Percentiles rank a stretch among this genome's conserved stretches.
phyloP scores from a whole-genome alignment of 2,113 vertebrate genomes.

The Seriola rivoliana region DNA sequence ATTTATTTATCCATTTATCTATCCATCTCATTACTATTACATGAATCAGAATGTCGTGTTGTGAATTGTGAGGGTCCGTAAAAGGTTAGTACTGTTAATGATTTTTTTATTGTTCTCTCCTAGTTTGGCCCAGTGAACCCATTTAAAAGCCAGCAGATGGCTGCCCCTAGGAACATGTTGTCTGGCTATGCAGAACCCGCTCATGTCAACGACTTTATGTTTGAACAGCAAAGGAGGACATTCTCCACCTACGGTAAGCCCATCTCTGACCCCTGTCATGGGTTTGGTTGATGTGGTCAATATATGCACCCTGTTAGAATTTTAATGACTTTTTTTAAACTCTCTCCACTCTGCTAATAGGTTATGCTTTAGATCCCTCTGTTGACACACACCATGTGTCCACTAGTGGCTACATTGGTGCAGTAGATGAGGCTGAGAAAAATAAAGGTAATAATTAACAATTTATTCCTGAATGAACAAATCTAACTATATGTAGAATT shows the following conservation, averaged over 20 bases:
- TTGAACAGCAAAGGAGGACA: conserved; percentile 97
- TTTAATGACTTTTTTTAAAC: neutral
- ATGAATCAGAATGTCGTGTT: neutral
- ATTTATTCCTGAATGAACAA: neutral
- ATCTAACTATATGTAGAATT: neutral
- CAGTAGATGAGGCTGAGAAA: conserved; percentile 97
- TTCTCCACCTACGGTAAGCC: conserved; percentile 94
- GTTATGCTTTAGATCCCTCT: conserved; percentile 97
- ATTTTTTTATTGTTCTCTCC: neutral
- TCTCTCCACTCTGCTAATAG: conserved; percentile 75
- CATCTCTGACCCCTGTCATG: neutral
- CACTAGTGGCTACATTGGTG: conserved; percentile 91
- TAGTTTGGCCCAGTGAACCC: conserved; percentile 97
- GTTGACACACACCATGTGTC: conserved; percentile 89
- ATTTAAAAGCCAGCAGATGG: conserved; percentile 95
- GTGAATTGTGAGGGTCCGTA: neutral
- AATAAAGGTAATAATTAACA: conserved; percentile 90
- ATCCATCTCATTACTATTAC: neutral
- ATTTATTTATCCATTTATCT: neutral
- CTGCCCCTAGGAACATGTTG: conserved; percentile 97
- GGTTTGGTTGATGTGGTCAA: neutral
- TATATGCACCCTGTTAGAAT: neutral
- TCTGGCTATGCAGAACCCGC: conserved; percentile 97
- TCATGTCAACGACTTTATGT: conserved; percentile 99
- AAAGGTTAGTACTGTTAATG: neutral